Base-by-base conservation (phyloP, 2,113 vertebrate genomes). In the Aspiorhynchus laticeps region DNA sequence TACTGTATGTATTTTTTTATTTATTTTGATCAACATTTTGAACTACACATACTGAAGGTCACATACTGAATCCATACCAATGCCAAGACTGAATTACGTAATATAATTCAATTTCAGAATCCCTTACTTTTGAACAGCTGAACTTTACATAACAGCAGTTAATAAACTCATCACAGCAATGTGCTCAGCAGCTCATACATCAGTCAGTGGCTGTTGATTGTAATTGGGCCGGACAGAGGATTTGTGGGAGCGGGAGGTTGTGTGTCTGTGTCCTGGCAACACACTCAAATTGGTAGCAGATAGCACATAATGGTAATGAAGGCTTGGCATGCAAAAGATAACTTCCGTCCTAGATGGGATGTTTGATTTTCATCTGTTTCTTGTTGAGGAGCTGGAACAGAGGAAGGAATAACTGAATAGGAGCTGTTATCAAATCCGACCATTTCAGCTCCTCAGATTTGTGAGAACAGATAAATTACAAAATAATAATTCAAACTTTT, bases 351-450 rank as follows among this genome's bases (percentile, higher is more conserved):
- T 93, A 95, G 94, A 94, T 95, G 95, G 95, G 93, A 94, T 94
- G 93, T 95, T 93, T 95, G 94, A 95, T 94, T 95, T 92, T 92
- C 95, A 95, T 95, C 94, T 95, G 94, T 94, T 95, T 93, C 90
- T 92, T 89, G 93, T 94, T 94, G 92, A 80, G 73, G 36, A 59
- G 8, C 56, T 59, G 21, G 56, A 59, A 59, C 21, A 24, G 56
- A 43, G 73, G 41, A 15, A 33, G 31, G 71, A 43, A 36, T 63
- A 7, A 8, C 10, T 12, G 15, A 24, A 24, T 48, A 48, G 28
- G 46, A 38, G 67, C 71, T 63, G 84, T 36, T 84, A 71, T 87
- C 36, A 81, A 85, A 85, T 46, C 51, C 59, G 85, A 86, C 71
- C 78, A 61, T 87, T 88, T 80, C 78, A 75, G 48, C 63, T 76